Evolutionary conservation across 2,888 invertebrate species (phyloP), one percentile per base, ranked within the genome.

Genomic region (Kryphioiulus occultus): DNA sequence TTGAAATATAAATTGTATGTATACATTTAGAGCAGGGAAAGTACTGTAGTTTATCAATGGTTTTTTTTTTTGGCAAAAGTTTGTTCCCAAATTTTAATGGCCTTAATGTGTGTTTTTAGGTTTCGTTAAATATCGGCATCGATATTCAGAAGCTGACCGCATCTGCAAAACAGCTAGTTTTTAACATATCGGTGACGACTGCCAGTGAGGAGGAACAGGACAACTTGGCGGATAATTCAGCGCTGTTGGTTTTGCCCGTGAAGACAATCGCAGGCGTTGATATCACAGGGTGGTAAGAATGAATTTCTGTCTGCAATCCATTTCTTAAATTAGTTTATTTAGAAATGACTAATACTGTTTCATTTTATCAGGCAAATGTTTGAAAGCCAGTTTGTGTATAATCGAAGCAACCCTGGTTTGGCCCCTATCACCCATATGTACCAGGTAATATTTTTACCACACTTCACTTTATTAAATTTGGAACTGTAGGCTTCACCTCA

Each of bases 191-290:
- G 0, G 87, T 59, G 7, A n/a, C 68, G 19, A 85, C 87, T 15
- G 85, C 85, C 19, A 87, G 87, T 39, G 87, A 87, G n/a, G 87
- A 87, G 35, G 47, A 47, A 32, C 19, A 39, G 53, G 30, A 15
- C 19, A 85, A 35, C 32, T 59, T 59, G 42, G 39, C 44, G 7
- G 87, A 85, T 53, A 87, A 87, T 59, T 30, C 39, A 7, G 35
- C 47, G 4, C n/a, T 68, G 5, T 32, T 87, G 9, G 42, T 35
- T 85, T 68, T 87, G 30, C 87, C 87, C 12, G 85, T 87, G 2
- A 85, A 85, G 32, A 17, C 68, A 39, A 85, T 85, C 15, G 84
- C 87, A n/a, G 87, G 42, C 12, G 30, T 87, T 9, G 32, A 47
- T 3, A 30, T 85, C 22, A 85, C 3, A 0, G 87, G 87, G 3